Evolutionary conservation across 2,797 vertebrate genomes (phyloP).

Genomic region (Sebastes hubbsi): DNA sequence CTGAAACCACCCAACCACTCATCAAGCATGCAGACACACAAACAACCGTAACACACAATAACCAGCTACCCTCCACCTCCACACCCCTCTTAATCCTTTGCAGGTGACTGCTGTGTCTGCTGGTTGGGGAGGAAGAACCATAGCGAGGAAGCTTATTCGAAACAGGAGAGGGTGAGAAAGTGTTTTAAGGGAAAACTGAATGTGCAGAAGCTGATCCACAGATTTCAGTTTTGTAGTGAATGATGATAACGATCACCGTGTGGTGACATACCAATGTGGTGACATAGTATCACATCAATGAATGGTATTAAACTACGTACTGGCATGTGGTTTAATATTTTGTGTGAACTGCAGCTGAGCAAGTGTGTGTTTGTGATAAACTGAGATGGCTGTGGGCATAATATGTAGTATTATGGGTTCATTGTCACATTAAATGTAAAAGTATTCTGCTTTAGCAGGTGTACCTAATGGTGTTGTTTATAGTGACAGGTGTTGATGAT

Average conservation of each 20-base stretch:
- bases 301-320: background rate
- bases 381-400: background rate
- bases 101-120: slow-evolving; percentile 71
- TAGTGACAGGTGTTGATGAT: background rate
- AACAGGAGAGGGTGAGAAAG: slow-evolving; percentile 22
- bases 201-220: background rate
- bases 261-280: background rate
- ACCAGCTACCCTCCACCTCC: slow-evolving; percentile 35
- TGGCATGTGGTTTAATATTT: background rate
- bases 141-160: slow-evolving; percentile 6
- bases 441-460: background rate
- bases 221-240: background rate
- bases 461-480: background rate
- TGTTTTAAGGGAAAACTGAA: slow-evolving; percentile 3
- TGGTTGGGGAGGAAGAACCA: slow-evolving; percentile 17
- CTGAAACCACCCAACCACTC: slow-evolving; percentile 20
- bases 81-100: slow-evolving; percentile 70
- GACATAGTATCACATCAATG: background rate
- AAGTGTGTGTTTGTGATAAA: background rate
- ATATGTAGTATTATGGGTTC: background rate
- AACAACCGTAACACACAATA: slow-evolving; percentile 53
- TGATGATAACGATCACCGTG: background rate
- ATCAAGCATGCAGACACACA: slow-evolving; percentile 21
- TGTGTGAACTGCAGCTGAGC: background rate
- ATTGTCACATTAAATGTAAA: background rate